A percentile compares a stretch with the other conserved stretches of the same genome.
Conservation (phyloP, 2,888 invertebrate genomes). For the Sipha maydis region DNA sequence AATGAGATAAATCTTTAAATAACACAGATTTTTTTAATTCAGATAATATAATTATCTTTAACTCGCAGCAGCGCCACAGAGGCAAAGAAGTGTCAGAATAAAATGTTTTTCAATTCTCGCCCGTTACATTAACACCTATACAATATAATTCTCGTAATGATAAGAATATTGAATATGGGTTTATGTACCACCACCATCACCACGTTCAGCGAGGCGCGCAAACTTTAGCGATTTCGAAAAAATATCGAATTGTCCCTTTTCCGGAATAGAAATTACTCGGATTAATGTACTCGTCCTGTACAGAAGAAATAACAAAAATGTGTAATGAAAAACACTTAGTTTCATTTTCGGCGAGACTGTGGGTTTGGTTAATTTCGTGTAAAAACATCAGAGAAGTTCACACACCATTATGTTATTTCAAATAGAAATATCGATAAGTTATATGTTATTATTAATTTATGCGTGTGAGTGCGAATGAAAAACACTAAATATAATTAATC, state of each 20-base stretch:
- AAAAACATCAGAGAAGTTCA: neutral
- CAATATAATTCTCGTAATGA: neutral
- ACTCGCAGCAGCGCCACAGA: too few species aligned
- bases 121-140: neutral
- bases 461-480: neutral
- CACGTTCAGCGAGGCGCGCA: neutral
- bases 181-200: neutral
- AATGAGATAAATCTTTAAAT: neutral
- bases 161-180: neutral
- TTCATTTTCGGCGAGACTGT: neutral
- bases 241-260: neutral
- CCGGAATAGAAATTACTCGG: neutral
- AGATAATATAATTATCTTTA: neutral
- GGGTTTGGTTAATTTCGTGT: neutral
- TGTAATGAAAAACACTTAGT: slow-evolving; percentile 5
- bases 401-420: neutral
- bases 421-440: too few species aligned
- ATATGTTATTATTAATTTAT: too few species aligned
- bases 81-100: neutral
- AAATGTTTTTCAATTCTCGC: neutral
- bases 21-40: too few species aligned
- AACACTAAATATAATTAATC: neutral
- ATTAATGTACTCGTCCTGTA: neutral
- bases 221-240: slow-evolving; percentile 16
- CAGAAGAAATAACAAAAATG: neutral